Evolutionary conservation across 2,888 invertebrate genomes (phyloP), one percentile per base, ranked within the genome.

Genomic region (Spilarctia lutea): DNA sequence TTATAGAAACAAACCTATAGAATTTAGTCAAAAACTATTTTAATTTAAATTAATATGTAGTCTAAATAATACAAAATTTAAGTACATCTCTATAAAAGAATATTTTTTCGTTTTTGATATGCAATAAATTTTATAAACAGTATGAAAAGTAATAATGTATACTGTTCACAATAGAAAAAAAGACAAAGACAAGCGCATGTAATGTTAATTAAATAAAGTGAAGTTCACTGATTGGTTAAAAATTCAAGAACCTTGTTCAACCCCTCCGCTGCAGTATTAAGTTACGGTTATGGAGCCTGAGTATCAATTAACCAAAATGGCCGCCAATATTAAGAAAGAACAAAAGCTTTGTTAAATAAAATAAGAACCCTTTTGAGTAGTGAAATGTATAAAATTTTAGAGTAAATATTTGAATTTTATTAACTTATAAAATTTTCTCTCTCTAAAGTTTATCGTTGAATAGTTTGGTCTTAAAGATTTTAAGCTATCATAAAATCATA

Each of bases 301-400:
- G 89, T 91, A 90, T 91, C 90, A 88, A 82, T 91, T 87, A 90
- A 88, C 89, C 85, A 91, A 91, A 89, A 91, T 91, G 91, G 91
- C 91, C 88, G 90, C 83, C 83, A 75, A 72, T 69, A 68, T 77
- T 71, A 78, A 80, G 74, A 76, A 65, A 52, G 73, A 68, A 63
- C 66, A 70, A 77, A 75, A 71, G 11, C 35, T 18, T n/a, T 60
- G 10, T 69, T 0, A 56, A 70, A 70, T 39, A n/a, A 35, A 69
- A 3, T 16, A 3, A 30, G 27, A 13, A 13, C 13, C 11, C n/a
- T 27, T 30, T 63, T 7, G 8, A 30, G 18, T 6, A 30, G 52
- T 56, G 30, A 63, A 60, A 56, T 33, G 20, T 42, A 27, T 0
- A 60, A 18, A 39, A 73, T 68, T 74, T 65, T 18, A 63, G 30